Evolutionary conservation across 2,888 invertebrate genomes (phyloP), one percentile per base, ranked within the genome.

Genomic region (Gandaritis pyraliata): DNA sequence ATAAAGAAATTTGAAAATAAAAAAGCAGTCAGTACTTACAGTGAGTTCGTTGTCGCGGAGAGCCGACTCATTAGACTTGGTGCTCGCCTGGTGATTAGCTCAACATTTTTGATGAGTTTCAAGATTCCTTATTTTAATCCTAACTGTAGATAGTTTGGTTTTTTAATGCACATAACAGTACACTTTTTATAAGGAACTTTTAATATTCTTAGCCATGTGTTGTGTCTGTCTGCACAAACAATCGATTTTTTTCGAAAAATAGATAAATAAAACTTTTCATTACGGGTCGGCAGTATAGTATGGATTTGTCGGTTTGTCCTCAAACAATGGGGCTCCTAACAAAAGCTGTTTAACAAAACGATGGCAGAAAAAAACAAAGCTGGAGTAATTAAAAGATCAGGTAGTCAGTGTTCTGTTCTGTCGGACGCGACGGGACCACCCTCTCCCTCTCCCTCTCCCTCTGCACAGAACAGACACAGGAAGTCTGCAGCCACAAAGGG

Each of bases 331-430:
- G 58, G 50, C 50, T 52, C 45, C 51, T 58, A 47, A 75, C 73
- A 75, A 77, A 69, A 67, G 69, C 60, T 64, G 72, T 69, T 70
- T 72, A 76, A 77, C 73, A 78, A 76, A 77, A 74, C 74, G 64
- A 56, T 64, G 72, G 58, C 70, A 68, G 71, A 73, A 73, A 70
- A 70, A 71, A 76, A 77, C 77, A 81, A 81, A 81, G 76, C 68
- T 66, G 66, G 64, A 72, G 77, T 81, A 83, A 86, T 84, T 84
- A 83, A 82, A 81, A 81, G 77, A 83, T 82, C 86, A 86, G 86
- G 86, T 86, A 86, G 81, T 70, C 77, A 72, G 71, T 72, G 70
- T 71, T 71, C 67, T 72, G 70, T 71, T 71, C 67, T 63, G 70
- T 54, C 51, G 67, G 57, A 41, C 55, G 65, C 8, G 47, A 74